These are phyloP conservation scores for Megaceryle maxima DNA, from an alignment of 2,113 vertebrate genomes.

Conservation along the genomic window DNA sequence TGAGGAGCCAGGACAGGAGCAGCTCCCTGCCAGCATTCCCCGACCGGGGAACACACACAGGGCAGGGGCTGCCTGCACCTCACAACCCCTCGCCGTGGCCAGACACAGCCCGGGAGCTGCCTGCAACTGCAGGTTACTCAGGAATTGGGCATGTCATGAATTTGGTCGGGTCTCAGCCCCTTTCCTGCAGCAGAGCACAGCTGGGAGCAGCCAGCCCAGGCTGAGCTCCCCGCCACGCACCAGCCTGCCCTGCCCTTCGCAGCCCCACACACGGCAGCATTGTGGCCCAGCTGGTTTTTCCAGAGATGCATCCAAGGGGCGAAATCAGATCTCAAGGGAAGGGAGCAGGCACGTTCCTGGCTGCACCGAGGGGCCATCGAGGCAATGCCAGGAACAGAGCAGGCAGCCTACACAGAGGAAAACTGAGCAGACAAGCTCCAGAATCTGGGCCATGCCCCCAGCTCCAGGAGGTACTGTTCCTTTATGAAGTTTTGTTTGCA, in stretches of 20 bases:
- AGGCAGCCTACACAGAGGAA: neutral
- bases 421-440: neutral
- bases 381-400: neutral
- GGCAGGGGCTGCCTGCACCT: neutral
- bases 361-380: neutral
- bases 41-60: neutral
- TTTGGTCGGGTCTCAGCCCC: neutral
- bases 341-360: slow-evolving; percentile 46
- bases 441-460: neutral
- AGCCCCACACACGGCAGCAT: slow-evolving; percentile 2
- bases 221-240: neutral
- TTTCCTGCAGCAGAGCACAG: neutral
- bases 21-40: neutral
- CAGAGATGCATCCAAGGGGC: slow-evolving; percentile 47
- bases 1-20: rapidly evolving
- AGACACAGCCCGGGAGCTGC: rapidly evolving
- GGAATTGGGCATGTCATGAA: neutral
- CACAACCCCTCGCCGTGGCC: neutral
- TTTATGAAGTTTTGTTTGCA: neutral
- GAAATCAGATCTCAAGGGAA: slow-evolving; percentile 45
- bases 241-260: slow-evolving; percentile 6
- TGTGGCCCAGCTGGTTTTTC: slow-evolving; percentile 69
- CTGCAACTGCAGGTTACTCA: neutral
- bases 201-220: neutral
- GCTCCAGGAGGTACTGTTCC: neutral